Evolutionary conservation across 2,113 vertebrate species (phyloP).

Genomic region (Hepsetus odoe): DNA sequence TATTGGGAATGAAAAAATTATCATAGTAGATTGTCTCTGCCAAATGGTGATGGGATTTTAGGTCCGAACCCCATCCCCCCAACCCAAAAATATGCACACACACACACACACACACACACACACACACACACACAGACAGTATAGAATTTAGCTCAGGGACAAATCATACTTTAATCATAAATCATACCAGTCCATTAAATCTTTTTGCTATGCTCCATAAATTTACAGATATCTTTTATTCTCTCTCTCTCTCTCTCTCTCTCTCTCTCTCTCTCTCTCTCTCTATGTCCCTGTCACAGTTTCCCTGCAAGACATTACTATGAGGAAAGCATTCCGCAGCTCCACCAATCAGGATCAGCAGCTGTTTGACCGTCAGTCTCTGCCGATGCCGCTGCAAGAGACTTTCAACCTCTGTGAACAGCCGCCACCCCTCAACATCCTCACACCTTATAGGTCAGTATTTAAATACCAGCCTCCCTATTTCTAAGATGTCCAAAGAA

Average conservation of each 20-base stretch:
- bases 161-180: slow-evolving; percentile 3
- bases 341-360: slow-evolving; percentile 97
- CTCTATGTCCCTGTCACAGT: slow-evolving; percentile 73
- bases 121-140: background rate
- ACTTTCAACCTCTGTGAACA: slow-evolving; percentile 92
- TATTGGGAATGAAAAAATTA: no score
- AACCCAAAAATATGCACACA: no score
- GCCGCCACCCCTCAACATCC: slow-evolving; percentile 96
- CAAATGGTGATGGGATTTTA: no score
- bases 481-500: no score
- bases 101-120: no score
- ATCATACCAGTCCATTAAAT: background rate
- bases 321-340: slow-evolving; percentile 98
- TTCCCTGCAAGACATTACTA: slow-evolving; percentile 97
- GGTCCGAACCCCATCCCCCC: no score
- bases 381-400: slow-evolving; percentile 94
- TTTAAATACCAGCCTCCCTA: background rate
- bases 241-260: background rate
- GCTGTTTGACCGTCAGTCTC: slow-evolving; percentile 90
- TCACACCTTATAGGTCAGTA: slow-evolving; percentile 92
- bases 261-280: background rate
- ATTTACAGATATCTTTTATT: background rate
- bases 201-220: background rate
- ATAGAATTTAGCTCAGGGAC: background rate
- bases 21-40: no score